Conservation (phyloP, 64 coral and sea anemone genomes). For the Dendronephthya gigantea region DNA sequence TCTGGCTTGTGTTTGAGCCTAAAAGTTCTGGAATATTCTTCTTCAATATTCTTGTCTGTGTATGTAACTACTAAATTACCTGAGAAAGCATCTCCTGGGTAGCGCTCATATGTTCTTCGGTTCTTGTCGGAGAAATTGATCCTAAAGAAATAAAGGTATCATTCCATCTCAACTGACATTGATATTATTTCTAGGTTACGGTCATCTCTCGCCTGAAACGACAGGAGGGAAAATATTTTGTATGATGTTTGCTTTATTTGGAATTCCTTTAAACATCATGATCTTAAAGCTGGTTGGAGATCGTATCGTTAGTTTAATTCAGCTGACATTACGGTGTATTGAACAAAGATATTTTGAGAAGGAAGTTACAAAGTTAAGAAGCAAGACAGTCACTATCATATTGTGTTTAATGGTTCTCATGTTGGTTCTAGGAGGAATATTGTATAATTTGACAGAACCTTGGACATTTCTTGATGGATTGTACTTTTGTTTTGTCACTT, state of each 20-base stretch:
- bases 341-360: constrained; percentile 14
- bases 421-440: constrained; percentile 29
- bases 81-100: too few species aligned
- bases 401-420: constrained; percentile 12
- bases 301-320: constrained; percentile 4
- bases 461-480: constrained; percentile 34
- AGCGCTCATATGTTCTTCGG: too few species aligned
- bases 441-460: constrained; percentile 38
- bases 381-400: constrained; percentile 20
- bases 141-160: too few species aligned
- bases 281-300: constrained; percentile 42
- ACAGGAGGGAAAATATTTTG: constrained; percentile 23
- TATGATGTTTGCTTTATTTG: constrained; percentile 32
- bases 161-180: not conserved
- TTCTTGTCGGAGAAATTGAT: too few species aligned
- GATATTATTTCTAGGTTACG: constrained; percentile 17
- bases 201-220: constrained; percentile 35
- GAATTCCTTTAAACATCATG: constrained; percentile 35
- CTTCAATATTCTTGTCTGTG: too few species aligned
- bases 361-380: constrained; percentile 21
- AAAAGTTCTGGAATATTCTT: too few species aligned
- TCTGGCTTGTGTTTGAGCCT: not conserved
- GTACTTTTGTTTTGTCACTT: constrained; percentile 50
- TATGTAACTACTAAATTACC: too few species aligned
- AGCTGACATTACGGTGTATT: not conserved